These are phyloP conservation scores for Cephalopachus bancanus DNA, from an alignment of 2,797 vertebrate species.

Conservation along the genomic window DNA sequence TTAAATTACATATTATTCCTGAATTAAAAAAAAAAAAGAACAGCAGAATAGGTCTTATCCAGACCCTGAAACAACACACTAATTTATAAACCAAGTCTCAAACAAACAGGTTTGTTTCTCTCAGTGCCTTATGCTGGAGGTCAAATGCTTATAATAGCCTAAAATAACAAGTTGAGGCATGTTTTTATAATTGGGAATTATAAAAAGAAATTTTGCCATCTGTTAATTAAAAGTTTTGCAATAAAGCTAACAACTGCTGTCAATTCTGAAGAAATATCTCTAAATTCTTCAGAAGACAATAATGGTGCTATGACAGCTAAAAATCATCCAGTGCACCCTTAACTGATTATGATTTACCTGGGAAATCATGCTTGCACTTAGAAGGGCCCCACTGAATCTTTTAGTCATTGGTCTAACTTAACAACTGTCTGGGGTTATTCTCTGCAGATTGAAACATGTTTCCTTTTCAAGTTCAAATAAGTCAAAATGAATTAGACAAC, in stretches of 20 bases:
- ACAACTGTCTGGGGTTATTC: constrained; percentile 74
- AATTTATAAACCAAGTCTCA: constrained; percentile 77
- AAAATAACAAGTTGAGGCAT: constrained; percentile 82
- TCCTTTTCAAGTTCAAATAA: constrained; percentile 68
- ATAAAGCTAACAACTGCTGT: constrained; percentile 70
- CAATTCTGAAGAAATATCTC: constrained; percentile 64
- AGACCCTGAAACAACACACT: constrained; percentile 77
- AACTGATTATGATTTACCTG: constrained; percentile 67
- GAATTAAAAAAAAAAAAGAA: constrained; percentile 58
- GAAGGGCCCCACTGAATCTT: background rate
- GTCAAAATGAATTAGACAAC: constrained; percentile 5
- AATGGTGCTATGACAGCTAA: constrained; percentile 56
- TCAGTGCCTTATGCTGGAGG: constrained; percentile 73
- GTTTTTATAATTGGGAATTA: constrained; percentile 77
- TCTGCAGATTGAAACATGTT: constrained; percentile 56
- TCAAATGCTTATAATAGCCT: constrained; percentile 72
- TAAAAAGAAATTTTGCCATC: constrained; percentile 59
- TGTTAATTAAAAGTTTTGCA: constrained; percentile 73
- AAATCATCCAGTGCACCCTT: constrained; percentile 59
- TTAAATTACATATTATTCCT: constrained; percentile 80
- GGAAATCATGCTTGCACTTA: constrained; percentile 59
- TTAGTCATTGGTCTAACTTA: constrained; percentile 36
- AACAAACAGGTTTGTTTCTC: constrained; percentile 83
- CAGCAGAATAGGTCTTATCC: constrained; percentile 59
- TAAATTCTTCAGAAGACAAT: constrained; percentile 62